Evolutionary conservation across 2,113 vertebrate species (phyloP).

Genomic region (Cisticola juncidis): DNA sequence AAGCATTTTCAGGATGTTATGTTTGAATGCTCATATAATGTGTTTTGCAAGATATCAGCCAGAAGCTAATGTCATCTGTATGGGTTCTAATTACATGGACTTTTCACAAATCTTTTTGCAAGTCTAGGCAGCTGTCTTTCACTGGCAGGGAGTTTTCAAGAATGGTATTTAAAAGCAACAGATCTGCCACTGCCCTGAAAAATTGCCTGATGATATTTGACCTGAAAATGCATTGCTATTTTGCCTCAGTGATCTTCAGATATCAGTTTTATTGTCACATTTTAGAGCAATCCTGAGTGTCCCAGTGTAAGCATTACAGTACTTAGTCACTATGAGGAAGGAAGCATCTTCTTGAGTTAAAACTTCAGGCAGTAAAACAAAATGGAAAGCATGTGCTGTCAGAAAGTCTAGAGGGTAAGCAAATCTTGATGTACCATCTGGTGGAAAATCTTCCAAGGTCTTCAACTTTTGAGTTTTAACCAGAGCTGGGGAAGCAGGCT

Average conservation of each 20-base stretch:
- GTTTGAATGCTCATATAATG: fast-evolving
- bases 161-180: not conserved
- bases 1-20: not conserved
- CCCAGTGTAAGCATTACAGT: not conserved
- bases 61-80: not conserved
- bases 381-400: not conserved
- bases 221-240: not conserved
- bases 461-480: not conserved
- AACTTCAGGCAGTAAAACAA: not conserved
- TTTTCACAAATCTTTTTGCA: not conserved
- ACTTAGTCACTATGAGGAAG: not conserved
- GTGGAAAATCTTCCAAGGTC: not conserved
- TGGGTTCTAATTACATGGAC: not conserved
- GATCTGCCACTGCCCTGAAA: not conserved
- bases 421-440: not conserved
- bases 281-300: not conserved
- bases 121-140: not conserved
- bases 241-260: not conserved
- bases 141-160: not conserved
- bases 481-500: not conserved
- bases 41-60: not conserved
- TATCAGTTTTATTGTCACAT: not conserved
- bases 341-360: not conserved
- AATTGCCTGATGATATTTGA: not conserved
- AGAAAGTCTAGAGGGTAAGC: fast-evolving